Evolutionary conservation across 2,888 invertebrate species (phyloP).

Genomic region (Nephrotoma flavescens): DNA sequence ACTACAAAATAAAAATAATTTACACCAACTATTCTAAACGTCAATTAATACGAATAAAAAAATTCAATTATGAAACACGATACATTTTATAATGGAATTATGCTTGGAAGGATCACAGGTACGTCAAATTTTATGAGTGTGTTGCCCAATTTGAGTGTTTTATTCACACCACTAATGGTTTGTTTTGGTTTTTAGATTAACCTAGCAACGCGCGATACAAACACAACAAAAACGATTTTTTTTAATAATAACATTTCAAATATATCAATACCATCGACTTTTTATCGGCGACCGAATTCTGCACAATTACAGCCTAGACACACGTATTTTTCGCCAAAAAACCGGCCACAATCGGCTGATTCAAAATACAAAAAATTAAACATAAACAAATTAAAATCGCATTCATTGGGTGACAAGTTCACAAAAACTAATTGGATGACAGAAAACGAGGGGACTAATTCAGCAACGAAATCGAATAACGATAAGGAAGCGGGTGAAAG

Average conservation of each 20-base stretch:
- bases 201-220: constrained; percentile 24
- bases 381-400: neutral
- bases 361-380: constrained; percentile 16
- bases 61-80: neutral
- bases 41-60: neutral
- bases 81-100: constrained; percentile 24
- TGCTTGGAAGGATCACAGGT: constrained; percentile 31
- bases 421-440: neutral
- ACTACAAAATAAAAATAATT: too few relatives aligned
- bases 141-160: neutral
- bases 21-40: too few relatives aligned
- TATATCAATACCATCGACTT: constrained; percentile 9
- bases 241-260: constrained; percentile 17
- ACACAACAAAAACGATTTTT: constrained; percentile 21
- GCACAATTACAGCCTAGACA: constrained; percentile 21
- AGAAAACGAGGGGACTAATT: neutral
- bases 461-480: neutral
- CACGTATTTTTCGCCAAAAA: constrained; percentile 18
- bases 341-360: constrained; percentile 30
- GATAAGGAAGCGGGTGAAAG: neutral
- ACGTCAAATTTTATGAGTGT: constrained; percentile 8
- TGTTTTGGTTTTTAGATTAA: constrained; percentile 24
- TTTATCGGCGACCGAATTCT: constrained; percentile 24
- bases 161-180: neutral
- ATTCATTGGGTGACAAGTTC: neutral